Conservation (phyloP, 2,113 vertebrate species). For the Cardinalis cardinalis region DNA sequence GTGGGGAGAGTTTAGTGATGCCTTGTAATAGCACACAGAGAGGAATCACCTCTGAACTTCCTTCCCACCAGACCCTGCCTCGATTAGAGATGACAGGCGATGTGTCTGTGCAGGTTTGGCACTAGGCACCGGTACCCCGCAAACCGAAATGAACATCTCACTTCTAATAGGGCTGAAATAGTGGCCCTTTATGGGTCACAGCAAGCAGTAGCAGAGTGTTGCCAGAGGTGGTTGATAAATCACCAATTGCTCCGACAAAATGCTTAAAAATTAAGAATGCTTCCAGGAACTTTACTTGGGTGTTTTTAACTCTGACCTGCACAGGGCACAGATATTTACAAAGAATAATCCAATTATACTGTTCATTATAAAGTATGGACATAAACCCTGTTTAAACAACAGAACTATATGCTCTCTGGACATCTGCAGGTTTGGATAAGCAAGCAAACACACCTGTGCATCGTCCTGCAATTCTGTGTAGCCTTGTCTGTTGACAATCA, state of each 20-base stretch:
- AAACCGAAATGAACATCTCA: background rate
- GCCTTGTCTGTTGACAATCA: background rate
- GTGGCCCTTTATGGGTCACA: background rate
- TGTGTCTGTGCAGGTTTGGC: background rate
- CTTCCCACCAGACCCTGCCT: background rate
- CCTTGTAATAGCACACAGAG: background rate
- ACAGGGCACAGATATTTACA: background rate
- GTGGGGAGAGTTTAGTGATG: background rate
- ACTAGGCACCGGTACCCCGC: background rate
- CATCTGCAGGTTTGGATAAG: background rate
- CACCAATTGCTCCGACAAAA: background rate
- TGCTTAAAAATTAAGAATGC: background rate
- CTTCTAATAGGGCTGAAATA: background rate
- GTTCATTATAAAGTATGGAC: background rate
- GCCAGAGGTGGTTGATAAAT: background rate
- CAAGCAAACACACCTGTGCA: background rate
- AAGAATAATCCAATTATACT: background rate
- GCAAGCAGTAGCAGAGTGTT: background rate
- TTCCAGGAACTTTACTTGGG: background rate
- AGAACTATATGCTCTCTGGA: background rate
- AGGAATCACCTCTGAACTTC: background rate
- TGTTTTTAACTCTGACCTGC: background rate
- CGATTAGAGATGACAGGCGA: background rate
- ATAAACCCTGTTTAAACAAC: background rate
- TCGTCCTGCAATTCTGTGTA: rapidly evolving